Evolutionary conservation across 2,888 invertebrate species (phyloP).

Genomic region (Cataglyphis altisquamis): DNA sequence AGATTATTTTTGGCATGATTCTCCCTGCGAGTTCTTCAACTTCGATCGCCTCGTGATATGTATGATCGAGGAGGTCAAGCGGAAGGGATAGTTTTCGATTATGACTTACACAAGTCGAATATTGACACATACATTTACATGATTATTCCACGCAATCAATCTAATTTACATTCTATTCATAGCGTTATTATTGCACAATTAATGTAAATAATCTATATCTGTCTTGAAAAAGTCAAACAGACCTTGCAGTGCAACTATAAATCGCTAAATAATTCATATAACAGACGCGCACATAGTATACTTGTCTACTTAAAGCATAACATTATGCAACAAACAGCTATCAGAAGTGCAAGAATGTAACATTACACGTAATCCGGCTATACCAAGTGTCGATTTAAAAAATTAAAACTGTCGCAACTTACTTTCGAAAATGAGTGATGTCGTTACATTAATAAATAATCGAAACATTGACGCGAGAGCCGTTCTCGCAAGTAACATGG

Average conservation of each 20-base stretch:
- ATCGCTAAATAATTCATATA: slow-evolving; percentile 8
- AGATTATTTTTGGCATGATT: slow-evolving; percentile 35
- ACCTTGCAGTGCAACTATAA: neutral
- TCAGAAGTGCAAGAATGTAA: neutral
- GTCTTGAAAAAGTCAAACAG: neutral
- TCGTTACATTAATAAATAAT: neutral
- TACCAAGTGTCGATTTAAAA: neutral
- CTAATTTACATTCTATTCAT: neutral
- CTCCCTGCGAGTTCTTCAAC: neutral
- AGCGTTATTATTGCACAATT: neutral
- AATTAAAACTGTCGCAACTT: neutral
- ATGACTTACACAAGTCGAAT: neutral
- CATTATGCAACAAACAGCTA: neutral
- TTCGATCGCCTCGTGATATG: neutral
- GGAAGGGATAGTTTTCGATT: neutral
- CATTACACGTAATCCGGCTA: neutral
- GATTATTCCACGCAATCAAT: slow-evolving; percentile 15
- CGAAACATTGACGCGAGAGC: neutral
- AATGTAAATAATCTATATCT: slow-evolving; percentile 1
- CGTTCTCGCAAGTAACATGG: neutral
- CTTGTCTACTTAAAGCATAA: neutral
- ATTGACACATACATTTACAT: neutral
- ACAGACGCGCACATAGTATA: neutral
- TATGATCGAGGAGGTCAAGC: slow-evolving; percentile 10
- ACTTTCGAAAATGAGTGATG: neutral